Base-by-base conservation (phyloP, 2,797 vertebrate species). In the Acanthurus tractus region DNA sequence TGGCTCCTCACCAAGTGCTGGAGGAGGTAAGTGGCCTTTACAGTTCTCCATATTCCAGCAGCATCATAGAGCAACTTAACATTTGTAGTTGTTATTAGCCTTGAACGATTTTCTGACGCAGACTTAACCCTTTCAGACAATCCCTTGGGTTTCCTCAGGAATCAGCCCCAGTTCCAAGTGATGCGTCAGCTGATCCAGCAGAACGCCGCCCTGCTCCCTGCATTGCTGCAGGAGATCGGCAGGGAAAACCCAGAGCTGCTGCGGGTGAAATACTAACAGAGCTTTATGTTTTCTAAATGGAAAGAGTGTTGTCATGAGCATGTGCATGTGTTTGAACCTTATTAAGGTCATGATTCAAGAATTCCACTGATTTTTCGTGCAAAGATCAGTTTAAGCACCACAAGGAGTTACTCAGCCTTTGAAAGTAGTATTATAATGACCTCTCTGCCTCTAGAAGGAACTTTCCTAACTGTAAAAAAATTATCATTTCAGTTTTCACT, bases 161-260 rank as follows among this genome's bases (percentile, higher is more conserved):
- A 96, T 91, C 98, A 98, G 90, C 97, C 97, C 71, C 97, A 99
- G 88, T 99, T 99, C 85, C 96, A 98, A 53, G 96, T 97, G 88
- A 99, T 99, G 98, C 95, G 97, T 85, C 98, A 99, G 93, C 96
- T 99, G 91, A 98, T 99, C 93, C 97, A 98, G 85, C 97, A 98
- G 93, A 99, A 98, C 76, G 97, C 97, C 13, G 95, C 97, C 59
- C 89, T 99, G 82, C 95, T 99, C 73, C 98, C 98, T 0, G 96
- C 97, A 14, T 90, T 99, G 87, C 93, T 99, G 85, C 97, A 98
- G 85, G 97, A 99, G 87, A 98, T 99, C 55, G 97, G 97, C 83
- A 93, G 97, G 79, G 98, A 99, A 89, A 99, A 99, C 84, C 97
- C 98, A 0, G 97, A 97, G 3, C 94, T 99, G 76, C 87, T 99